Base-by-base conservation (phyloP, 2,888 invertebrate genomes). In the Osmoderma eremita region DNA sequence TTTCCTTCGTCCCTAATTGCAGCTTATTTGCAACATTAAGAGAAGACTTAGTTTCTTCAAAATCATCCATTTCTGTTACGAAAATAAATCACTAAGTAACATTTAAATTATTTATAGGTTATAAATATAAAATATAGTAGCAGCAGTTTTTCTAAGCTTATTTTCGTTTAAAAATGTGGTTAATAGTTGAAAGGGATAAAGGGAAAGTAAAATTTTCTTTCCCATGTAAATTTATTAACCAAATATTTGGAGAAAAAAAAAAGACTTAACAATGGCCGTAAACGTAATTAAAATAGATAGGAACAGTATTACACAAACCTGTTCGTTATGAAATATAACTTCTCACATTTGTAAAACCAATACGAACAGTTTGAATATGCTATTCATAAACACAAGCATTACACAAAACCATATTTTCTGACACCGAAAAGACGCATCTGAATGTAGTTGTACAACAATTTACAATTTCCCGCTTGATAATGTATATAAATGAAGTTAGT, bases 401-500 rank as follows among this genome's bases (percentile, higher is more conserved):
- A 61, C 58, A 61, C 42, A 61, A 61, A 61, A 61, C 58, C 30
- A 30, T 42, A 30, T 61, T 61, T 68, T 67, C 61, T 70, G 62
- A 71, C 24, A 69, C 72, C 24, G 64, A 73, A 36, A 15, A 42
- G 30, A 65, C 41, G 41, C 30, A 45, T 56, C 30, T 65, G 68
- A 68, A 64, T 30, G 39, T 68, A 68, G 68, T 17, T 30, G 58
- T 38, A 15, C 38, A 62, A 54, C 24, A 58, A 51, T 61, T 68
- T 42, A 58, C 68, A 68, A 54, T 68, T 68, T 68, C 68, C 64
- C 68, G 68, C 68, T 58, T 64, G 50, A 51, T 54, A 39, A 49
- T 63, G 54, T 56, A 65, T 45, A 56, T 51, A 65, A 36, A 41
- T 65, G 65, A 65, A 65, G 56, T 56, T 65, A 56, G 65, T 22